Evolutionary conservation across 35 echinoderm and acorn worm species (phyloP), one percentile per base, ranked within the genome.

Genomic region (Lytechinus pictus): DNA sequence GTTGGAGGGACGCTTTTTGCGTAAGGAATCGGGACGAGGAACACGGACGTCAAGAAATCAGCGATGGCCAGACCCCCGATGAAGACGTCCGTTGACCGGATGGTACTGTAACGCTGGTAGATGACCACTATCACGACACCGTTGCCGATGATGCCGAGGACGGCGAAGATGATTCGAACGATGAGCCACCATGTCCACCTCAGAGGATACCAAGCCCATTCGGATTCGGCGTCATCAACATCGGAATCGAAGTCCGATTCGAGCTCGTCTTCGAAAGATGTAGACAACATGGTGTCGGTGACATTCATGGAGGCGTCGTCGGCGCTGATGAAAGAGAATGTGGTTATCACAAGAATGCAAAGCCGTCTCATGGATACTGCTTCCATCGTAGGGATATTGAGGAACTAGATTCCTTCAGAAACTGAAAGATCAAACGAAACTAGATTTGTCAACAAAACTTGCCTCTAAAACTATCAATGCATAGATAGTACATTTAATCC

Each of bases 1-100:
- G 16, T 88, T 6, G 27, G 10, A 27, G 94, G 94, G 7, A 96
- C 95, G 21, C 53, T 33, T 16, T 2, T 91, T 54, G 88, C 86
- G 1, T 10, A 12, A 28, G 96, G 96, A 28, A 97, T 95, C 3
- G 96, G 96, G 7, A 88, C n/a, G 28, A 97, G 55, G 92, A 95
- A 87, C 21, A 79, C 29, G 8, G 96, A 97, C 13, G 96, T 95
- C 52, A 96, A 54, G 3, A 97, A 88, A 94, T 97, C 96, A 33
- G 96, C 96, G 3, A 97, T 54, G 5, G 94, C 96, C 11, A 97
- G 91, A 11, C 87, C 91, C 19, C 88, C 87, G 52, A 97, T 97
- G 57, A 97, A 54, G 13, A 90, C 88, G 29, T 90, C 88, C 29
- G 88, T 90, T 54, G 88, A 90, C 28, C 88, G 10, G 52, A 90